Base-by-base conservation (phyloP, 2,797 vertebrate genomes). In the Sebastes vulpes region DNA sequence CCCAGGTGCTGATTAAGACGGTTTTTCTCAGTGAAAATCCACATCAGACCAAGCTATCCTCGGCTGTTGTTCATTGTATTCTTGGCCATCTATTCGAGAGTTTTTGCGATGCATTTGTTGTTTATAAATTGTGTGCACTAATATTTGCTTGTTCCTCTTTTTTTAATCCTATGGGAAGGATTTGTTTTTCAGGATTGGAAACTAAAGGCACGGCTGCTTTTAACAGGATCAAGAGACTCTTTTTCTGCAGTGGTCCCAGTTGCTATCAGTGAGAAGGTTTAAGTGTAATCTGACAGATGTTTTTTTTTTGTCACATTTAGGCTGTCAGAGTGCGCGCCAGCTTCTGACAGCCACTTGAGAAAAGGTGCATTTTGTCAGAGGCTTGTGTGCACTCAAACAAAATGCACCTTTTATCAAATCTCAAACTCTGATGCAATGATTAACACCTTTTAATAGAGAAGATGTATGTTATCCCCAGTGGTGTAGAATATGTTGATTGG, bases 1-100 rank as follows among this genome's bases (percentile, higher is more conserved):
- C 77, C 56, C 72, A 82, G 90, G 89, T 88, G 87, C 84, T 87
- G 88, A 91, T 94, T 89, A 90, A 92, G 81, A 79, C 68, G 25
- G 61, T 88, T 87, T 87, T 18, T 85, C 71, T 77, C 35, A 16
- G 72, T 69, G 66, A 73, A 87, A 85, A 87, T 72, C 42, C 67
- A 84, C 77, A 82, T 80, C 73, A 77, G 67, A 61, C 63, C 23
- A 52, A 80, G 63, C 67, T 58, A 42, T 67, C 28, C 25, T 66
- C 58, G 65, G 58, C 68, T 7, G 66, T 26, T 64, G 52, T 73
- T 83, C 54, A 32, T 66, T 9, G 9, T 54, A 18, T 72, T 79
- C 48, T 71, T 48, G n/a, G 56, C 31, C 42, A 11, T 18, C 7
- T n/a, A 6, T 48, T 12, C 5, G 7, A 46, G 42, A 20, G 26